Base-by-base conservation (phyloP, 1,140 invertebrate species). In the Drosophila virilis region DNA sequence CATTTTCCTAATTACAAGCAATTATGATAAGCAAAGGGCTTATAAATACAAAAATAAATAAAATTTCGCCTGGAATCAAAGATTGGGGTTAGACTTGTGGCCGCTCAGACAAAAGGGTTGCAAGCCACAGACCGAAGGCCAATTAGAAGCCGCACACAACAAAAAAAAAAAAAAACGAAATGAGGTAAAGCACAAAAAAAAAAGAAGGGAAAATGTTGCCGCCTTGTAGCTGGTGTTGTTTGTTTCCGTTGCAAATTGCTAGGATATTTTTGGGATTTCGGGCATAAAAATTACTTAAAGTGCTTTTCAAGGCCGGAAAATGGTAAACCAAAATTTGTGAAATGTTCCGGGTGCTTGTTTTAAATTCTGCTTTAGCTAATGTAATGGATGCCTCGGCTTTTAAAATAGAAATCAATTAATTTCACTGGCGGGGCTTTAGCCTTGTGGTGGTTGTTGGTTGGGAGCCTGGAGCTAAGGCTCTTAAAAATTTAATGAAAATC, bases 401-500 rank as follows among this genome's bases (percentile, higher is more conserved):
- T 51, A 37, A 57, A 73, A 77, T 73, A 67, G 74, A 73, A 77
- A 77, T 77, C 74, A 77, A 77, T 77, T 77, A 77, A 77, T 77
- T 77, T 77, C 13, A 13, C 10, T 42, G 17, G 33, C 22, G 60
- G 22, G 22, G 22, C 22, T 28, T 28, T 28, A 28, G 17, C 3
- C 6, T 8, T 8, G 13, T 37, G 13, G 38, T 12, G 58, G 68
- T 9, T 51, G 12, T 9, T 33, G 5, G 32, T 12, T 8, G 9
- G 12, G 7, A 10, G 60, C 43, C 13, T 15, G 13, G 15, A 64
- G 61, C 57, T 32, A 33, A 38, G 22, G 40, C 58, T 52, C 61
- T 77, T 77, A 74, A 77, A 68, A 77, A 66, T 80, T 80, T 80
- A 78, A 80, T 77, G 75, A 80, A 78, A 80, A 74, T 78, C 71